A percentile compares a stretch with the other conserved stretches of the same genome.
phyloP scores from a whole-genome alignment of 1,140 invertebrate species.

The Hypothenemus hampei region DNA sequence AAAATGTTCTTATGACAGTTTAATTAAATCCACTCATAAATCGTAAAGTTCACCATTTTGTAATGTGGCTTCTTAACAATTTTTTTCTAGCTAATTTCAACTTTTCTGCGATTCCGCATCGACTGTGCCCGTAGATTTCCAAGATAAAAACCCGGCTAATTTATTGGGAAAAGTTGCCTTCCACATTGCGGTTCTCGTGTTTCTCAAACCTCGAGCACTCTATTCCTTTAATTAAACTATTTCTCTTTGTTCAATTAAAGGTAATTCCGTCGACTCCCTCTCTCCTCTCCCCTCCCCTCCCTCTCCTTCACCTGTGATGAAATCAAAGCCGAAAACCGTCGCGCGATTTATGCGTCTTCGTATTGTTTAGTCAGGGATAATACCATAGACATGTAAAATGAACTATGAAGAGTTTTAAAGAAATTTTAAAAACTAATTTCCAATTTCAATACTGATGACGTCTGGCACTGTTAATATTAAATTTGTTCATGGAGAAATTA shows the following conservation, averaged over 20 bases:
- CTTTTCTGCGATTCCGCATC: too few relatives aligned
- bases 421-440: too few relatives aligned
- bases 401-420: background rate
- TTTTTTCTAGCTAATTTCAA: too few relatives aligned
- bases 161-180: slow-evolving; percentile 11
- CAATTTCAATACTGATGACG: too few relatives aligned
- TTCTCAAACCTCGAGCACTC: slow-evolving; percentile 9
- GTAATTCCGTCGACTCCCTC: too few relatives aligned
- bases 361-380: slow-evolving; percentile 1
- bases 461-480: too few relatives aligned
- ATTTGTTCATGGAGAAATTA: too few relatives aligned
- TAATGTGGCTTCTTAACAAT: too few relatives aligned
- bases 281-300: background rate
- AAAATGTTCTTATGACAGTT: too few relatives aligned
- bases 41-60: too few relatives aligned
- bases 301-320: slow-evolving; percentile 11
- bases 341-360: slow-evolving; percentile 8
- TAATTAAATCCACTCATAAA: too few relatives aligned
- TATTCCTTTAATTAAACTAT: slow-evolving; percentile 26
- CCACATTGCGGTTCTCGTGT: slow-evolving; percentile 13
- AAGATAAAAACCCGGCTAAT: slow-evolving; percentile 11
- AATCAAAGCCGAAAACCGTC: too few relatives aligned
- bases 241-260: slow-evolving; percentile 24
- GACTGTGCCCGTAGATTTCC: slow-evolving; percentile 13
- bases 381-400: background rate